Percentiles rank a stretch among this genome's conserved stretches.
These are phyloP conservation scores for Trachurus trachurus DNA, from an alignment of 2,797 vertebrate genomes.

Conservation along the genomic window DNA sequence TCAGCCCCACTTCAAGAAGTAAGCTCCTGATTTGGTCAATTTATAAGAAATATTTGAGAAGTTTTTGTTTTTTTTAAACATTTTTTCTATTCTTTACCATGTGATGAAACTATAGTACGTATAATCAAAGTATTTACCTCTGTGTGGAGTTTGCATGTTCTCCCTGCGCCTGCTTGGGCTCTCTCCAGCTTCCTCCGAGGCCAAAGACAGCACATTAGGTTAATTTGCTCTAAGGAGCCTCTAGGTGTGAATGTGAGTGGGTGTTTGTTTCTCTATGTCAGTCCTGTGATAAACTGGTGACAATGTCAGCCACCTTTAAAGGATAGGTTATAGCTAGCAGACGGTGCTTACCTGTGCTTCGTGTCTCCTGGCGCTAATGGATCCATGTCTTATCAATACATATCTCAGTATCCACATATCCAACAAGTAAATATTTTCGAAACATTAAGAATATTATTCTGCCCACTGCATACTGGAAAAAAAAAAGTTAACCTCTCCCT, in stretches of 20 bases:
- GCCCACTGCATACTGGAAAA: fast-evolving
- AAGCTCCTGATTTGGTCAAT: constrained; percentile 37
- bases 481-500: neutral
- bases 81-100: neutral
- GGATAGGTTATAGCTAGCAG: neutral
- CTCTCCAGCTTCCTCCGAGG: no score
- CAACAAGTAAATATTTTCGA: neutral
- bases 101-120: neutral
- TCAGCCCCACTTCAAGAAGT: constrained; percentile 79
- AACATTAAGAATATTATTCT: neutral
- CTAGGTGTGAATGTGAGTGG: no score
- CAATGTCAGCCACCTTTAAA: no score
- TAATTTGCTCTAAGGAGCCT: no score
- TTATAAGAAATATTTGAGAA: constrained; percentile 3
- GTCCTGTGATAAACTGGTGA: no score
- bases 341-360: neutral
- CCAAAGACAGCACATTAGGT: no score
- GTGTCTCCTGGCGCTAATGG: neutral
- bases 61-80: neutral
- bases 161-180: no score
- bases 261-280: no score
- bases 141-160: neutral
- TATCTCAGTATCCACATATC: no score
- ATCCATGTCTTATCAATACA: neutral
- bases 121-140: neutral